Percentiles rank a stretch among this genome's conserved stretches.
phyloP scores from a whole-genome alignment of 2,888 invertebrate genomes.

The Cryptocephalus moraei region DNA sequence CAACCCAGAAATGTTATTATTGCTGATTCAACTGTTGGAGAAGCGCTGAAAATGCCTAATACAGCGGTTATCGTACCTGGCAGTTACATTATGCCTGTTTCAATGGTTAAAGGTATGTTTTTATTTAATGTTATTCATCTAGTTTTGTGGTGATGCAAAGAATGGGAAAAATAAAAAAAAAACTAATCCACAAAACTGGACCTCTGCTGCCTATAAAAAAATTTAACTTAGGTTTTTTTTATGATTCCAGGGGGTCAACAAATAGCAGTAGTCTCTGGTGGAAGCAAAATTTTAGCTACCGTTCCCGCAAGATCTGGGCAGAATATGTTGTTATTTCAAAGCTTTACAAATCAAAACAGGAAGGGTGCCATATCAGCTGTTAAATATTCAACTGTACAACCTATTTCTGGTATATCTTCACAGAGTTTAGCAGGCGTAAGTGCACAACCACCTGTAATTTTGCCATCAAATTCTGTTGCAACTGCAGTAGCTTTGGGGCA shows the following conservation, averaged over 20 bases:
- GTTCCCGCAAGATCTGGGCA: slow-evolving; percentile 44
- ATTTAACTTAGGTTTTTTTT: slow-evolving; percentile 2
- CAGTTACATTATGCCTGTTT: slow-evolving; percentile 61
- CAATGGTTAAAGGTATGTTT: slow-evolving; percentile 50
- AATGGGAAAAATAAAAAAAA: no score
- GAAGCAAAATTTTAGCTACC: slow-evolving; percentile 48
- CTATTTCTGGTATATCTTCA: slow-evolving; percentile 35
- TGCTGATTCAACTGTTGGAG: slow-evolving; percentile 48
- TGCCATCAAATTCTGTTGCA: slow-evolving; percentile 34
- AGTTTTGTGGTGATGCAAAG: no score
- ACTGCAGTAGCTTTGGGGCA: slow-evolving; percentile 34
- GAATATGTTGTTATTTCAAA: slow-evolving; percentile 55
- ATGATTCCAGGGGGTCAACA: slow-evolving; percentile 46
- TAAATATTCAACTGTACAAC: slow-evolving; percentile 40
- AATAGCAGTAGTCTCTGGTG: slow-evolving; percentile 62
- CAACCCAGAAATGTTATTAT: slow-evolving; percentile 50
- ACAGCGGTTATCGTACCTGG: slow-evolving; percentile 62
- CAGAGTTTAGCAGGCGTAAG: slow-evolving; percentile 35
- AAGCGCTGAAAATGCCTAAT: slow-evolving; percentile 53
- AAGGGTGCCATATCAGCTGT: slow-evolving; percentile 48
- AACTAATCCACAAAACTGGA: no score
- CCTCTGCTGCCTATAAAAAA: background rate
- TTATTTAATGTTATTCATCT: background rate
- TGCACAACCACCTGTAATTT: slow-evolving; percentile 36
- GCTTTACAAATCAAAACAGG: slow-evolving; percentile 55